Conservation (phyloP, 2,113 vertebrate species). For the Ochotona curzoniae region DNA sequence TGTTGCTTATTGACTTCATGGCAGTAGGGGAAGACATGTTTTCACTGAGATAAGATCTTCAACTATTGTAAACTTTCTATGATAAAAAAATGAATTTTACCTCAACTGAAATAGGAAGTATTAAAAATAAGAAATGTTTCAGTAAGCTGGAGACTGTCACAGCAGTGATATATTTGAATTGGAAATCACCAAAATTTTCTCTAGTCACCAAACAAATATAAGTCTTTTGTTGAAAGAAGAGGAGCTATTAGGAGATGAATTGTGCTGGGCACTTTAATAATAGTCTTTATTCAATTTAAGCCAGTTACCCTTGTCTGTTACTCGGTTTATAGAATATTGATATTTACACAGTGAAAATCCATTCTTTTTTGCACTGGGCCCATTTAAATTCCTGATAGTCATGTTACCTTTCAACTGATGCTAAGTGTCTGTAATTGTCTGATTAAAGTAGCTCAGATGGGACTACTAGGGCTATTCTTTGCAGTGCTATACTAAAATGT, state of each 20-base stretch:
- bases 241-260: conserved; percentile 6
- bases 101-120: background rate
- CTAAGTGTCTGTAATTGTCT: background rate
- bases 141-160: background rate
- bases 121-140: background rate
- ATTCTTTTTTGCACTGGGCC: background rate
- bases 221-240: conserved; percentile 26
- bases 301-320: background rate
- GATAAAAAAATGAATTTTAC: conserved; percentile 5
- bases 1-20: conserved; percentile 28
- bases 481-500: background rate
- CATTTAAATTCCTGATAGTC: background rate
- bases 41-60: conserved; percentile 17
- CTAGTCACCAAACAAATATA: background rate
- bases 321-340: too few species aligned
- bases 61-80: background rate
- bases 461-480: background rate
- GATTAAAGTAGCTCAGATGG: background rate
- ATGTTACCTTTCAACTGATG: background rate
- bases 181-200: conserved; percentile 50
- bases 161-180: background rate
- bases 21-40: background rate
- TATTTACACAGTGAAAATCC: background rate
- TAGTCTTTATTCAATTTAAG: background rate
- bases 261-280: conserved; percentile 7